A percentile compares a stretch with the other conserved stretches of the same genome.
Conservation (phyloP, 2,113 vertebrate species). For the Sylvicapra grimmia region DNA sequence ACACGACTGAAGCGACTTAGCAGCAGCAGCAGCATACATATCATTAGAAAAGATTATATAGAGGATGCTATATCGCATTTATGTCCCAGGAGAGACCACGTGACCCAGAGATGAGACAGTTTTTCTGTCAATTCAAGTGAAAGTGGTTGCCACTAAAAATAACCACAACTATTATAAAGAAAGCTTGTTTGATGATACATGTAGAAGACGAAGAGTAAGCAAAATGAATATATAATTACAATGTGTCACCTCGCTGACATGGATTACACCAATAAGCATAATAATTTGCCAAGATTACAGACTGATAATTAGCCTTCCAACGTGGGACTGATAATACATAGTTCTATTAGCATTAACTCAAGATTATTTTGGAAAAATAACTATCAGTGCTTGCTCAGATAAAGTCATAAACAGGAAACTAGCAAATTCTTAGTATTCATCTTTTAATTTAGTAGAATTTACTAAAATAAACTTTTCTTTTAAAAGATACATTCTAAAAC, state of each 20-base stretch:
- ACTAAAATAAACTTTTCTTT: conserved; percentile 35
- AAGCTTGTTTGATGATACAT: conserved; percentile 32
- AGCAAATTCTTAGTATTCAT: conserved; percentile 33
- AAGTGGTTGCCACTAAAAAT: conserved; percentile 21
- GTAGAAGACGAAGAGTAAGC: conserved; percentile 25
- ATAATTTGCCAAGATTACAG: conserved; percentile 49
- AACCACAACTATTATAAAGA: conserved; percentile 35
- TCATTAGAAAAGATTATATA: not conserved
- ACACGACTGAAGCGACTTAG: too few species aligned
- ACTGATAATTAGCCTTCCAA: conserved; percentile 44
- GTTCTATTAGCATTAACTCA: conserved; percentile 40
- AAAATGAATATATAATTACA: conserved; percentile 55
- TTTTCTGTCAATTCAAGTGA: conserved; percentile 27
- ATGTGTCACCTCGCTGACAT: conserved; percentile 34
- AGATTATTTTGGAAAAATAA: conserved; percentile 56
- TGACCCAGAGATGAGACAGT: not conserved
- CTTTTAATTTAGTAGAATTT: conserved; percentile 42
- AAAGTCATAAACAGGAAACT: conserved; percentile 32
- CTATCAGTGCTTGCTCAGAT: conserved; percentile 35
- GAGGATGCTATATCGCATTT: not conserved
- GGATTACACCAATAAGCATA: conserved; percentile 47
- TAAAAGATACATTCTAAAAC: conserved; percentile 15
- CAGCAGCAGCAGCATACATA: not conserved
- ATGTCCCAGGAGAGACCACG: not conserved
- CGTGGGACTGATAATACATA: conserved; percentile 24